These are phyloP conservation scores for Rhyacophila brunnea DNA, from an alignment of 1,140 invertebrate species.

Conservation along the genomic window DNA sequence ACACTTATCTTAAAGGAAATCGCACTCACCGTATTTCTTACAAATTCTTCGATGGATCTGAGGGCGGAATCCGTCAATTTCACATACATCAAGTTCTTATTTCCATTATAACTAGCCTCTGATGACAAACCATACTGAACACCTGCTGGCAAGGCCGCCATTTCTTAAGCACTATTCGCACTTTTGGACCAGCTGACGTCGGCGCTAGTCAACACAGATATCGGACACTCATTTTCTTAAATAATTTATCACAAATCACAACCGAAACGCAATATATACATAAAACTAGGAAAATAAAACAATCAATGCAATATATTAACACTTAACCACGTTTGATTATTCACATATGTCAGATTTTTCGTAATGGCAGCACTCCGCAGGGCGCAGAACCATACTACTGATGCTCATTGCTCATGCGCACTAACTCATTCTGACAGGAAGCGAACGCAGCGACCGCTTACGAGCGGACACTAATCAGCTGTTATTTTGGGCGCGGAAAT, in stretches of 20 bases:
- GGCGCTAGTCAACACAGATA: conserved; percentile 56
- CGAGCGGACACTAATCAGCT: conserved; percentile 19
- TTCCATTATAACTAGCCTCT: conserved; percentile 78
- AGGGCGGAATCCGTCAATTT: conserved; percentile 92
- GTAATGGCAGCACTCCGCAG: conserved; percentile 56
- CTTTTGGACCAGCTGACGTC: conserved; percentile 54
- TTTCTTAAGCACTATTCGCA: conserved; percentile 66
- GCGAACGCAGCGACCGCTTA: conserved; percentile 10
- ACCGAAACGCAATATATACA: conserved; percentile 49
- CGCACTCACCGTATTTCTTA: conserved; percentile 77
- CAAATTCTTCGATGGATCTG: conserved; percentile 86
- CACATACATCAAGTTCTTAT: conserved; percentile 88
- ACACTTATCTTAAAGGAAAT: background rate
- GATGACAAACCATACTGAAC: conserved; percentile 93
- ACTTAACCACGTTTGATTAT: conserved; percentile 53
- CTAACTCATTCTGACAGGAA: conserved; percentile 35
- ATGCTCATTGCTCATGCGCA: conserved; percentile 44
- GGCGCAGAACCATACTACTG: conserved; percentile 56
- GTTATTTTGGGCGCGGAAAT: conserved; percentile 10
- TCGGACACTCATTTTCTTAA: conserved; percentile 55
- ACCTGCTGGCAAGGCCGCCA: conserved; percentile 92
- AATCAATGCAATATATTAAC: conserved; percentile 53
- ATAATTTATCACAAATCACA: conserved; percentile 57
- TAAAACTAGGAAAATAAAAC: conserved; percentile 50
- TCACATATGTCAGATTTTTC: conserved; percentile 46